Evolutionary conservation across 2,888 invertebrate genomes (phyloP), one percentile per base, ranked within the genome.

Genomic region (Drosophila borealis): DNA sequence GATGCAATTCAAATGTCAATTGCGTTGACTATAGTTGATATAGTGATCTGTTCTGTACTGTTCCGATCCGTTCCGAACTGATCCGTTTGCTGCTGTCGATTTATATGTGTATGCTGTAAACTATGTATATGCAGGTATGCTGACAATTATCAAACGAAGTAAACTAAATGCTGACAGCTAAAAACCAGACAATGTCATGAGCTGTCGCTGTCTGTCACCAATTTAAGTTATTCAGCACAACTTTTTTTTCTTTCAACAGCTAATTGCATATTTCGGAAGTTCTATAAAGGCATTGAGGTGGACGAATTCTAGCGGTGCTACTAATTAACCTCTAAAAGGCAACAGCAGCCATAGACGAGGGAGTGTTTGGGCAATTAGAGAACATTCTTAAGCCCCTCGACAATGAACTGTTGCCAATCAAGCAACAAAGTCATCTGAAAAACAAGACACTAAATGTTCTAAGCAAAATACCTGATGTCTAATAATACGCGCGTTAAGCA

Each of bases 1-100:
- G 89, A 83, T 70, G 88, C 64, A 88, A 88, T 88, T 73, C 41
- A 73, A 86, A 78, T 86, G 87, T 36, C 83, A 70, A 88, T 83
- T 83, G 61, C 89, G 54, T 75, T 45, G 48, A 50, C 17, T 17
- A 41, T 41, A n/a, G 13, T 19, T 63, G 68, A 72, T 57, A 54
- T 56, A 61, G 49, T 68, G 55, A 56, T 46, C 51, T 44, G 48
- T 51, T 39, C 41, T 46, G 37, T 19, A 29, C 8, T 8, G 34
- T 21, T 11, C 37, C 50, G 21, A 51, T 25, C 53, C 14, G 53
- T 17, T 29, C 29, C 13, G 53, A 17, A 19, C 17, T 4, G 53
- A 51, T 45, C 17, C 33, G 37, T 42, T 46, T 39, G 21, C 36
- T 64, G 68, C 25, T 57, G 48, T 56, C 51, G 45, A 59, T 69